Base-by-base conservation (phyloP, 2,888 invertebrate genomes). In the Syritta pipiens region DNA sequence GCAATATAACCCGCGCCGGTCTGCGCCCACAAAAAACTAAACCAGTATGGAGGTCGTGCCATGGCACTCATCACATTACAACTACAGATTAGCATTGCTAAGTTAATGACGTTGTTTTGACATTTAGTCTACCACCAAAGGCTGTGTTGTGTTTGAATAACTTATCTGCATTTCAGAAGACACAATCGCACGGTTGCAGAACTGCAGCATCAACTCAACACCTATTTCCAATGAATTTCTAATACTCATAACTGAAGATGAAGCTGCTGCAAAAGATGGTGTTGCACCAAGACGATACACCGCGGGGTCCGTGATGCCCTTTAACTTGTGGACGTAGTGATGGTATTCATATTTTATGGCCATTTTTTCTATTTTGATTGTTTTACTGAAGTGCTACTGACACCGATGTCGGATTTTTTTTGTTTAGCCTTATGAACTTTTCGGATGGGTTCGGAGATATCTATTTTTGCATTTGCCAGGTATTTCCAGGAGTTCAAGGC, bases 41-140 rank as follows among this genome's bases (percentile, higher is more conserved):
- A 60, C 60, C 32, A 40, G 68, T 53, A 60, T 60, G 35, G 57
- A 69, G 69, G 69, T 76, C 62, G 69, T 62, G 68, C 46, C 37
- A 53, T 37, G 59, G 59, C 67, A 67, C 59, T 59, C 49, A 24
- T 48, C 53, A 53, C 53, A 48, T 59, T 60, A 46, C 67, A 60
- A 37, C 74, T n/a, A 44, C 62, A 49, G 26, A 69, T 69, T 76
- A 62, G 62, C 69, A 69, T 42, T 76, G 55, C 62, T 55, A 42
- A 67, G 51, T 51, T 67, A 67, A 69, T 76, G 62, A 75, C 48
- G 69, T 55, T 62, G 60, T 62, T 55, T 69, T 76, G 75, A 76
- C 75, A 76, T 69, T 76, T 69, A 69, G 37, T n/a, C 37, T 69
- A 37, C 48, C 1, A 35, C 14, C 24, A 40, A 32, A 49, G 62